Evolutionary conservation across 2,888 invertebrate species (phyloP), one percentile per base, ranked within the genome.

Genomic region (Prenolepis imparis): DNA sequence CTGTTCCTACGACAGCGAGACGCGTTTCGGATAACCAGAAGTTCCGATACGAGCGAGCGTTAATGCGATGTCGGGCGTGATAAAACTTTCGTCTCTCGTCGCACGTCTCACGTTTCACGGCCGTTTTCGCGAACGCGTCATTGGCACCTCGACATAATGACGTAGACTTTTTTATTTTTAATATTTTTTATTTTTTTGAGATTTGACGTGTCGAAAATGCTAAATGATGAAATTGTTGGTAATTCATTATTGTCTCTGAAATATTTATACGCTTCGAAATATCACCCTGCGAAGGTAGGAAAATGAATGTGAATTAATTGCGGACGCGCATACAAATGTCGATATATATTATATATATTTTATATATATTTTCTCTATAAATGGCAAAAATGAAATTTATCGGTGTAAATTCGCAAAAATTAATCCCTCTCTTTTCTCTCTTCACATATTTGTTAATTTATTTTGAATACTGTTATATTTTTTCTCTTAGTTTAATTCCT

Each of bases 21-120:
- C n/a, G 57, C 44, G 41, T 68, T 68, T 78, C 59, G 32, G 70
- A 57, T 57, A 21, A 2, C 21, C 70, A 57, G 70, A 78, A 78
- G 70, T 78, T 59, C 57, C 59, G 78, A 68, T 70, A 59, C 70
- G 70, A 32, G 18, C 55, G 41, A 41, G 41, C 41, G 59, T 70
- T 78, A 78, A 78, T 70, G 70, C 70, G 70, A 70, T 70, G 44
- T 59, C 57, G 41, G 21, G 41, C 68, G 41, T 32, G 78, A 78
- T 78, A 68, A 78, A 44, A 68, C 32, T 68, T 77, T 3, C 68
- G 24, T 28, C 28, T 24, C 39, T 12, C 28, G n/a, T 24, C 41
- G 18, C 32, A 1, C 32, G 9, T 18, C 73, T 9, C 24, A 28
- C 61, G 28, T 52, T 12, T 74, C 55, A 41, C 6, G 18, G 1